A percentile compares a stretch with the other conserved stretches of the same genome.
These are phyloP conservation scores for Zaprionus vittiger DNA, from an alignment of 1,140 invertebrate genomes.

Conservation along the genomic window DNA sequence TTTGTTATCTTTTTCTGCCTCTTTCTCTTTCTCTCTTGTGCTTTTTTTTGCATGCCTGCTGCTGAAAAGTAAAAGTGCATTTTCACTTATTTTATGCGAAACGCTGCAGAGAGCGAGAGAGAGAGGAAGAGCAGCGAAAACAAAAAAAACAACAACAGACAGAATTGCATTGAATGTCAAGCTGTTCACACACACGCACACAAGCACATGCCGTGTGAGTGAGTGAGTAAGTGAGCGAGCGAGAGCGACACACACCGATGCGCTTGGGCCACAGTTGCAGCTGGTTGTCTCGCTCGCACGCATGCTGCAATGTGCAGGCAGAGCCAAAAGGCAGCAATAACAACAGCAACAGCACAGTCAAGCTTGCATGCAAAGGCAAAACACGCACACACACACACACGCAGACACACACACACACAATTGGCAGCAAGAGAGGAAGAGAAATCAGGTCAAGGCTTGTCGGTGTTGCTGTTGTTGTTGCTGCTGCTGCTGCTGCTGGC, in stretches of 20 bases:
- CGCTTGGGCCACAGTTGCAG: conserved; percentile 24
- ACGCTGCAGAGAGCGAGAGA: conserved; percentile 46
- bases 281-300: conserved; percentile 54
- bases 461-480: conserved; percentile 67
- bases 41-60: conserved; percentile 45
- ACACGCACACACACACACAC: conserved; percentile 31
- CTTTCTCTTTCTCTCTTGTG: conserved; percentile 8
- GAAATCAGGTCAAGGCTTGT: conserved; percentile 84
- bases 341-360: conserved; percentile 52
- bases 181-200: conserved; percentile 62
- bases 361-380: conserved; percentile 71
- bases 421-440: conserved; percentile 84
- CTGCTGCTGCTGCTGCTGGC: conserved; percentile 32
- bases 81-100: conserved; percentile 82
- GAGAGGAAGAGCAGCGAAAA: conserved; percentile 42
- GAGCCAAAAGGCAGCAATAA: conserved; percentile 36
- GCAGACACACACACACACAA: conserved; percentile 39
- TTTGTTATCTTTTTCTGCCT: conserved; percentile 5
- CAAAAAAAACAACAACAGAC: conserved; percentile 48
- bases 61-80: conserved; percentile 84
- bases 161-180: conserved; percentile 83
- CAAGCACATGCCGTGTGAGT: not conserved
- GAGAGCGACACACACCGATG: conserved; percentile 10
- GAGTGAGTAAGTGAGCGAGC: too few relatives aligned
- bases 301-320: conserved; percentile 49